phyloP scores from a whole-genome alignment of 2,888 invertebrate species.

The Erebia palarica region DNA sequence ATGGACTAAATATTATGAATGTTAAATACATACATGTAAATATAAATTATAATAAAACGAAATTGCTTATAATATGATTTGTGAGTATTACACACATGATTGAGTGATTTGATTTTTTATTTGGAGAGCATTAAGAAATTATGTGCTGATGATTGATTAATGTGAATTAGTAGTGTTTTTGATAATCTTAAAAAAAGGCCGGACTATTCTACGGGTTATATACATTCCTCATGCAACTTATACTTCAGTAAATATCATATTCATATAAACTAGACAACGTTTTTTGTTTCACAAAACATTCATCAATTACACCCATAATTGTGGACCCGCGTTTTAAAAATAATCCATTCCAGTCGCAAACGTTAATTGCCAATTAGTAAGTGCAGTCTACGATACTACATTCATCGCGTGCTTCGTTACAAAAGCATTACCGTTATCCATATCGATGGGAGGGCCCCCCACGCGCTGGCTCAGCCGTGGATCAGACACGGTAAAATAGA shows the following conservation, averaged over 20 bases:
- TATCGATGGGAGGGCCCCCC: slow-evolving; percentile 93
- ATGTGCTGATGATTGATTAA: background rate
- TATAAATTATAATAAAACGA: background rate
- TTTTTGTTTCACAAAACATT: slow-evolving; percentile 47
- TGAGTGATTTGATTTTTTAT: background rate
- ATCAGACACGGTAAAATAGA: slow-evolving; percentile 95
- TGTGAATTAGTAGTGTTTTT: slow-evolving; percentile 3
- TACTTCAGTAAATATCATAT: slow-evolving; percentile 37
- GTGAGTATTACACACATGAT: background rate
- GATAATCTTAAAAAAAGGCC: background rate
- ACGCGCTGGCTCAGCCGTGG: slow-evolving; percentile 87
- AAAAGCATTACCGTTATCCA: slow-evolving; percentile 91
- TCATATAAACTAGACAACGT: slow-evolving; percentile 34
- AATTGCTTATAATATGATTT: background rate
- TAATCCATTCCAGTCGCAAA: slow-evolving; percentile 60
- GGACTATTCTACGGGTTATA: slow-evolving; percentile 19
- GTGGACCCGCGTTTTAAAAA: slow-evolving; percentile 44
- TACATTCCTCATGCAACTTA: slow-evolving; percentile 38
- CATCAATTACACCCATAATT: slow-evolving; percentile 42
- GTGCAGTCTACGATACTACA: slow-evolving; percentile 76
- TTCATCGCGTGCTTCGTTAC: slow-evolving; percentile 74
- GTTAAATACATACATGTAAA: slow-evolving; percentile 8
- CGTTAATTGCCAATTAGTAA: slow-evolving; percentile 76
- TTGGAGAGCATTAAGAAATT: background rate
- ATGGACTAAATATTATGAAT: background rate